Evolutionary conservation across 2,797 vertebrate genomes (phyloP), one percentile per base, ranked within the genome.

Genomic region (Mus caroli): DNA sequence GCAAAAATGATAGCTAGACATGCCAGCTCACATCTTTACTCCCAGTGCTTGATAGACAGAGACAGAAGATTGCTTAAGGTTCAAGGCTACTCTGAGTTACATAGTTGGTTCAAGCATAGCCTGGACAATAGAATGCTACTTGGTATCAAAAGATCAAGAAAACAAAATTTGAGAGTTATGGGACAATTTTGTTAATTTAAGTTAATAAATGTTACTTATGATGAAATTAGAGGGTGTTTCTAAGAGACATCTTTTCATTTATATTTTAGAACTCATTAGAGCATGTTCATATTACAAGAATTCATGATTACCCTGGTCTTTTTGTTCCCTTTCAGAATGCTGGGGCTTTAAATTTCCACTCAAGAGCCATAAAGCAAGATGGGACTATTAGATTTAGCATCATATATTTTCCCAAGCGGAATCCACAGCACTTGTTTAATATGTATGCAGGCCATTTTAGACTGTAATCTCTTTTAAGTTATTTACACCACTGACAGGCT

Each of bases 381-480:
- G 11, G 4, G 88, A 19, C 15, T 94, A 40, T 96, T 98, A 95
- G 96, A 97, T 95, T 97, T 96, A 93, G 28, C 0, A 0, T 31
- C 20, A 88, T 92, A 82, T 96, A 94, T 97, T 96, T 90, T 96
- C 69, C 89, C 97, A 88, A 58, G 97, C 34, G 37, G 91, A 90
- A 96, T 87, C 94, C 46, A 97, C 37, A 98, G 60, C 84, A 91
- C 78, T 97, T 98, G 96, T 92, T 97, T 98, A 97, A 97, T 96
- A 96, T 58, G 54, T 94, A 97, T 96, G 83, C 37, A 97, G 80
- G 54, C 85, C 79, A 1, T 40, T 97, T 97, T 98, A 98, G 95
- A 1, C 87, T 97, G 94, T 84, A 96, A 98, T 96, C 77, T 97
- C 94, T 89, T 95, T 97, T 96, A 73, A 95, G 92, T 98, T 98